These are phyloP conservation scores for Saturnia pavonia DNA, from an alignment of 2,888 invertebrate species.

Conservation along the genomic window DNA sequence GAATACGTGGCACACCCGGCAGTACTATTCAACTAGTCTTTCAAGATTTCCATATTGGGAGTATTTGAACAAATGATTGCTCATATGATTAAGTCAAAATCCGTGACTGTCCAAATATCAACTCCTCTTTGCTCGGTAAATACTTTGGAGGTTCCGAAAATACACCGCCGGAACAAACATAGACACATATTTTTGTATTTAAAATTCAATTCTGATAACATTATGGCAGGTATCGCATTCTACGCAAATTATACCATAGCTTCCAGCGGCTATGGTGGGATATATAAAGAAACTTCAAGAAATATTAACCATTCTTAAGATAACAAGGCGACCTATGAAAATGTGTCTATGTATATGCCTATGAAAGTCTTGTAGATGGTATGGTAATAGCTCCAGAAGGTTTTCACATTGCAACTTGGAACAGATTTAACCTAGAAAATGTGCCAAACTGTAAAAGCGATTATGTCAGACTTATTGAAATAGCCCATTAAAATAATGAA, in stretches of 20 bases:
- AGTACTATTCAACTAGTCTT: conserved; percentile 85
- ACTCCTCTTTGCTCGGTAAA: conserved; percentile 84
- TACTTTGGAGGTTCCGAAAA: conserved; percentile 84
- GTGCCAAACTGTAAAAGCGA: conserved; percentile 83
- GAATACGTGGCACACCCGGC: conserved; percentile 85
- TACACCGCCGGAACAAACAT: conserved; percentile 82
- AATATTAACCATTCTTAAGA: conserved; percentile 84
- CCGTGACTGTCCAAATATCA: conserved; percentile 85
- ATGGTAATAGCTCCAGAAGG: conserved; percentile 86
- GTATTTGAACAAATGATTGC: conserved; percentile 55
- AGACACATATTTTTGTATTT: conserved; percentile 89
- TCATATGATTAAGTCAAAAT: conserved; percentile 80
- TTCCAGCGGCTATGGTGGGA: conserved; percentile 88
- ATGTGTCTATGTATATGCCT: too few species aligned
- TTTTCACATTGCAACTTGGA: conserved; percentile 87
- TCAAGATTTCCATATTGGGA: conserved; percentile 85
- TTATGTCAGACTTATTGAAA: conserved; percentile 85
- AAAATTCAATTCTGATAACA: conserved; percentile 83
- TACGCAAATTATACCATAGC: conserved; percentile 87
- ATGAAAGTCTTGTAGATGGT: conserved; percentile 89
- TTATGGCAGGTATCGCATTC: conserved; percentile 85
- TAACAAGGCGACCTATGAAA: conserved; percentile 51
- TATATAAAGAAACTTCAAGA: conserved; percentile 82
- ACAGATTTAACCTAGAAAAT: conserved; percentile 85
- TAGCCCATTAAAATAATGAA: conserved; percentile 73